Evolutionary conservation across 2,113 vertebrate genomes (phyloP), one percentile per base, ranked within the genome.

Genomic region (Takifugu bimaculatus): DNA sequence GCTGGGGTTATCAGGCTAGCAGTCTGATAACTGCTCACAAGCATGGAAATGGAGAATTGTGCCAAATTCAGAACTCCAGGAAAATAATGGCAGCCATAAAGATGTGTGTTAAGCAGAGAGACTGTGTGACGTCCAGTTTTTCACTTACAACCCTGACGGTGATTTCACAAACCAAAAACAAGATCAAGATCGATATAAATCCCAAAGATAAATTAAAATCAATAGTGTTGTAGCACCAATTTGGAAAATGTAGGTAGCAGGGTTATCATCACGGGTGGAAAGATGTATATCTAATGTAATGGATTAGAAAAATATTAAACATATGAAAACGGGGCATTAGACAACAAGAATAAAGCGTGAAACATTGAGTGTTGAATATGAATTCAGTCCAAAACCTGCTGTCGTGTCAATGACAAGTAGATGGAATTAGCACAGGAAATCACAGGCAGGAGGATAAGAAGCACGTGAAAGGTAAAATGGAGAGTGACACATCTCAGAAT

Each of bases 261-360:
- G 51, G 26, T 60, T 2, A 20, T 20, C 20, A 20, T 20, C 20
- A 20, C 44, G 49, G 39, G 54, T 60, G 61, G 69, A 42, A 13
- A 3, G 4, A 70, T 70, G 68, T 56, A 14, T n/a, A 60, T 64
- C 74, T 70, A 63, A 72, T 63, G 63, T 61, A 58, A 74, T 59
- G 70, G 59, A 29, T 65, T 74, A 60, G 63, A 48, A 60, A n/a
- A 59, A 70, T 54, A 63, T 67, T 65, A 75, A 77, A 75, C 64
- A 74, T 78, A 82, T 57, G 70, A 68, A 50, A 28, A 50, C 20
- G 48, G 52, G 6, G 72, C 56, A 48, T 57, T 13, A 39, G 54
- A 77, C 61, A 56, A n/a, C 65, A 67, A 68, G 70, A 70, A 71
- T 65, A 74, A 66, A 74, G 71, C 75, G 49, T 78, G 74, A 76